Conservation (phyloP, 2,113 vertebrate species). For the Hiodon alosoides region DNA sequence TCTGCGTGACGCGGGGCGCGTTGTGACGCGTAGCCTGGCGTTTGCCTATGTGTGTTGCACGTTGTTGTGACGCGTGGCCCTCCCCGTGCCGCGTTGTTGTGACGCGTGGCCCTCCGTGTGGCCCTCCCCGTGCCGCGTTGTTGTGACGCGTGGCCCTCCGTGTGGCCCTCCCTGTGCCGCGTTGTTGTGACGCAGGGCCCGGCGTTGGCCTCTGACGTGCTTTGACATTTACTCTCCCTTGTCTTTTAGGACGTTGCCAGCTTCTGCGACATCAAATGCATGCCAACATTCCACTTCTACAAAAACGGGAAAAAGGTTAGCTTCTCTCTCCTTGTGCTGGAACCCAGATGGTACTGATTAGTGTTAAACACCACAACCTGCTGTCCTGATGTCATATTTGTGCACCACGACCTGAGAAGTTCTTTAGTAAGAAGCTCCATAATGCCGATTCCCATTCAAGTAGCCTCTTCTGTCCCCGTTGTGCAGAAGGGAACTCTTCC, state of each 20-base stretch:
- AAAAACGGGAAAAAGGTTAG: slow-evolving; percentile 68
- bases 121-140: not conserved
- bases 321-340: not conserved
- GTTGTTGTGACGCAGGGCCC: not conserved
- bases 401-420: too few relatives aligned
- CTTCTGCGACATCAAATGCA: slow-evolving; percentile 72
- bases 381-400: too few relatives aligned
- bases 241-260: slow-evolving; percentile 66
- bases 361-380: too few relatives aligned
- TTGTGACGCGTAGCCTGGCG: too few relatives aligned
- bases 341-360: not conserved
- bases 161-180: not conserved
- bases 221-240: slow-evolving; percentile 5
- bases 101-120: not conserved
- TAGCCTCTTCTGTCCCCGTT: not conserved
- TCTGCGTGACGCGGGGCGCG: not conserved
- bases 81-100: too few relatives aligned
- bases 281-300: slow-evolving; percentile 86
- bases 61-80: too few relatives aligned
- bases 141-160: not conserved
- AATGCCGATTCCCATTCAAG: not conserved
- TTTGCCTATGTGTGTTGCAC: too few relatives aligned
- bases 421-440: not conserved
- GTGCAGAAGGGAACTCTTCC: too few relatives aligned
- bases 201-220: not conserved